phyloP scores from a whole-genome alignment of 2,113 vertebrate species.

The Hippocampus zosterae region DNA sequence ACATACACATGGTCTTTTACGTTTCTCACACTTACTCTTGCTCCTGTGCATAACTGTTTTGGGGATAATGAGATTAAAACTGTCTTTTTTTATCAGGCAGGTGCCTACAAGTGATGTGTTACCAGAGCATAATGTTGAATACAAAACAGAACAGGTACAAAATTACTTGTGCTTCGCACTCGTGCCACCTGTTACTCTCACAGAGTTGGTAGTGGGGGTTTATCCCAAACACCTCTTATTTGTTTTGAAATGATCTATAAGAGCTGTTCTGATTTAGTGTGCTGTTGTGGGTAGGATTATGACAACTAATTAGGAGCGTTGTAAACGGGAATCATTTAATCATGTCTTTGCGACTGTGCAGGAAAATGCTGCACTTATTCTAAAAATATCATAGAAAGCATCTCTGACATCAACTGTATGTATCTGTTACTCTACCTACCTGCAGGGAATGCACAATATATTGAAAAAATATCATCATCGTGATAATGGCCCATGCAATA shows the following conservation, averaged over 20 bases:
- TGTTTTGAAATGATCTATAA: not conserved
- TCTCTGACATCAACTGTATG: no score
- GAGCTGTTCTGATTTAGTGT: not conserved
- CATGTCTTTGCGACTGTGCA: not conserved
- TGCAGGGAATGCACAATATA: no score
- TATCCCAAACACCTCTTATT: not conserved
- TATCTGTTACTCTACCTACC: no score
- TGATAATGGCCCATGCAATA: no score
- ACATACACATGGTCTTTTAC: not conserved
- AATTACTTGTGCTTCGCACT: constrained; percentile 22
- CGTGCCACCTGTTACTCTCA: constrained; percentile 24
- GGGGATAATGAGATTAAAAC: constrained; percentile 55
- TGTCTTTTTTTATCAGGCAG: constrained; percentile 32
- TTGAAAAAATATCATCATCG: no score
- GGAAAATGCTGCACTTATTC: not conserved
- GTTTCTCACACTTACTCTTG: constrained; percentile 12
- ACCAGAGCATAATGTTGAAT: constrained; percentile 1
- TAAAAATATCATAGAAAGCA: no score
- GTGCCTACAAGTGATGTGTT: not conserved
- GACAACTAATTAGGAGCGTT: not conserved
- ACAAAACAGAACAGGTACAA: constrained; percentile 31
- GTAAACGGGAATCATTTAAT: not conserved
- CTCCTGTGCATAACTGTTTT: constrained; percentile 24
- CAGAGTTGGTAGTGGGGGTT: constrained; percentile 21
- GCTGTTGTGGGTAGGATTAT: not conserved